phyloP scores from a whole-genome alignment of 1,140 invertebrate species.

The Coelopa frigida region DNA sequence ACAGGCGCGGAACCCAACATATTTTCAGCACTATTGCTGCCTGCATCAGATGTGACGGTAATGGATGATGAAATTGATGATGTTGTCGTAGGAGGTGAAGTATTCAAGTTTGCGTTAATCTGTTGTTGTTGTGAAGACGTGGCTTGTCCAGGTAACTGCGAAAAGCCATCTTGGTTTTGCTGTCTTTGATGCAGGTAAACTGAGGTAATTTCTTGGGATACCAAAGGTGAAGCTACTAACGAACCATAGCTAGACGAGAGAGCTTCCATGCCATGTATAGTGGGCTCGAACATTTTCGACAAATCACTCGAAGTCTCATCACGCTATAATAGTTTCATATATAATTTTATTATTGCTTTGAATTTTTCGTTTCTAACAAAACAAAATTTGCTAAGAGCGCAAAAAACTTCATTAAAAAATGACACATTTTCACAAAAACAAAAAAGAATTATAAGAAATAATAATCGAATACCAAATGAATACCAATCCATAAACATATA shows the following conservation, averaged over 20 bases:
- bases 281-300: constrained; percentile 42
- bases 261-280: constrained; percentile 26
- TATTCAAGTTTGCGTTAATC: no score
- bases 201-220: no score
- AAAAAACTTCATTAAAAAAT: constrained; percentile 4
- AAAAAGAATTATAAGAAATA: background rate
- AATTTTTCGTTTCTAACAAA: no score
- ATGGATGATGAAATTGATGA: constrained; percentile 36
- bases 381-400: no score
- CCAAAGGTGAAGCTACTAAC: no score
- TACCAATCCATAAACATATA: background rate
- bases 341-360: no score
- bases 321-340: no score
- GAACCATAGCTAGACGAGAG: no score
- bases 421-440: background rate
- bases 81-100: no score
- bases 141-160: no score
- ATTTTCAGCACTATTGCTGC: constrained; percentile 44
- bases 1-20: constrained; percentile 47
- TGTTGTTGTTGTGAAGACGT: constrained; percentile 23
- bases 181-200: constrained; percentile 1
- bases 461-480: background rate
- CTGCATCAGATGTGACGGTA: constrained; percentile 28
- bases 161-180: background rate
- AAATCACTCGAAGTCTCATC: constrained; percentile 46